Evolutionary conservation across 2,113 vertebrate species (phyloP), one percentile per base, ranked within the genome.

Genomic region (Hippocampus guttulatus): DNA sequence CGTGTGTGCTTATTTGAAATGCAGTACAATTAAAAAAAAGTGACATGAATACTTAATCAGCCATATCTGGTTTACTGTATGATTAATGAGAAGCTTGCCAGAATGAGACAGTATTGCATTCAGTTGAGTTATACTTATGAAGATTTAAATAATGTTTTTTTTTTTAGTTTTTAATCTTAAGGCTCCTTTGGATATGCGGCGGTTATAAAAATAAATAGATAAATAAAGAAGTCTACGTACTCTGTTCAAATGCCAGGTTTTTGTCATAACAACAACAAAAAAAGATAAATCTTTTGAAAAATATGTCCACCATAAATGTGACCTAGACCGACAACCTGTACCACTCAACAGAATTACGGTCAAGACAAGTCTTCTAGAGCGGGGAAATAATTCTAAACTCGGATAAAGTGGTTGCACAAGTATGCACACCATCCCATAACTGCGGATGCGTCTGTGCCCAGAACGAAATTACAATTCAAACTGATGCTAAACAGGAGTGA

Each of bases 1-100:
- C 20, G 23, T 64, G 33, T 64, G 62, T 11, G 63, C 63, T 45
- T 64, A 64, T 23, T 64, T 64, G 40, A 64, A 64, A 15, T 25
- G 21, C 21, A 45, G 21, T 64, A 30, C 16, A 18, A 61, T 33
- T 33, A 8, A 33, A 33, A 58, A 33, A 18, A 33, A 16, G 4
- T 15, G 58, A 58, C 14, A 64, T n/a, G 40, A 45, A 64, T 64
- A 15, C n/a, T 41, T 64, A 20, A 62, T 20, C 7, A 3, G 33
- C 33, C 9, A 38, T 41, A 43, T n/a, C 9, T 64, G 61, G 33
- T 38, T 63, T 21, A 63, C 30, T 43, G 10, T 41, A 41, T 64
- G 33, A 64, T 64, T 61, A 33, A 33, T 33, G 58, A 41, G 62
- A 2, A 43, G 21, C 3, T n/a, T 64, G 10, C 20, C 21, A 45